Conservation (phyloP, 2,888 invertebrate species). For the Alentia gelatinosa region DNA sequence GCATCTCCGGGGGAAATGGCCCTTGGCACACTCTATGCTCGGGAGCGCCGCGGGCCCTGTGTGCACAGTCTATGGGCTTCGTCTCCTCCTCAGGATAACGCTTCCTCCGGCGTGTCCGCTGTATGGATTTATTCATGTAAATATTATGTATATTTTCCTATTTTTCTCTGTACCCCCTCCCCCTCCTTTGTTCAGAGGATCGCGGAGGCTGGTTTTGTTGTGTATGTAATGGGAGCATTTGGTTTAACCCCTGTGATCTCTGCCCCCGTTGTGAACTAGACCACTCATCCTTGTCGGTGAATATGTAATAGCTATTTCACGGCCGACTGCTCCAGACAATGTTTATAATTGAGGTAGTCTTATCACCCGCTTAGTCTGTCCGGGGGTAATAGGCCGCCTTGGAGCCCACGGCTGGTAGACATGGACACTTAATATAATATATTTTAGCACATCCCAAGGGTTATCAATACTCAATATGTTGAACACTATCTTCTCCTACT, state of each 20-base stretch:
- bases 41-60: neutral
- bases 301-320: neutral
- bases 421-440: neutral
- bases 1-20: neutral
- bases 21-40: neutral
- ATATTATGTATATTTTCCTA: too few species aligned
- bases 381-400: neutral
- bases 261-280: too few species aligned
- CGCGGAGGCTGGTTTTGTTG: too few species aligned
- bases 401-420: neutral
- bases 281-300: too few species aligned
- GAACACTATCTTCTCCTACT: neutral
- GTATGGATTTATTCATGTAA: too few species aligned
- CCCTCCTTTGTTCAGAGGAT: too few species aligned
- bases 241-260: too few species aligned
- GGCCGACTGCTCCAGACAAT: neutral
- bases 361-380: neutral
- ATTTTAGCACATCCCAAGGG: constrained; percentile 6
- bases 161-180: neutral
- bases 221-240: too few species aligned
- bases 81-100: too few species aligned
- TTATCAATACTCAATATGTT: neutral
- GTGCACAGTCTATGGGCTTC: too few species aligned
- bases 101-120: too few species aligned
- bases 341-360: neutral